A percentile compares a stretch with the other conserved stretches of the same genome.
Conservation (phyloP, 2,113 vertebrate species). For the Callorhinus ursinus region DNA sequence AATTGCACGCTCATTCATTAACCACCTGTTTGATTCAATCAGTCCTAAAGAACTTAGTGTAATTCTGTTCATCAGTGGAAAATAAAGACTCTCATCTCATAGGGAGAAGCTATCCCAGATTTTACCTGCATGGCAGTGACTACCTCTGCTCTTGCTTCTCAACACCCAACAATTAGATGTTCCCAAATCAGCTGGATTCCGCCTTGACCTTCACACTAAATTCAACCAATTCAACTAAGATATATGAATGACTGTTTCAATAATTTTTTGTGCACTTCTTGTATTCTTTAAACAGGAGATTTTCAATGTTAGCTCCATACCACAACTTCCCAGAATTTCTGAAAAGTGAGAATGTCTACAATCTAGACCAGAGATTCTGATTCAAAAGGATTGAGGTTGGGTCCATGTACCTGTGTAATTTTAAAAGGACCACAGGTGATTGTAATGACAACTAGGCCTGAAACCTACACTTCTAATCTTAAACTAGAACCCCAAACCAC, state of each 20-base stretch:
- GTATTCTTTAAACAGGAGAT: background rate
- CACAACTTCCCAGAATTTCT: background rate
- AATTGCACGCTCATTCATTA: background rate
- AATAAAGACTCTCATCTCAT: background rate
- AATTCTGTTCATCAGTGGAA: background rate
- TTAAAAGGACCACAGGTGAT: background rate
- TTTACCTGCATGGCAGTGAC: background rate
- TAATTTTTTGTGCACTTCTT: background rate
- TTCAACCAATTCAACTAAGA: background rate
- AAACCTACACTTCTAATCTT: background rate
- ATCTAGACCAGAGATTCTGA: background rate
- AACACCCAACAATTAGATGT: background rate
- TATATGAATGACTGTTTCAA: background rate
- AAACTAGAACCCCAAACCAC: background rate
- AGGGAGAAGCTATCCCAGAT: background rate
- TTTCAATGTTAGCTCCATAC: background rate
- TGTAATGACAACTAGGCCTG: background rate
- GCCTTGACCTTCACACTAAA: background rate
- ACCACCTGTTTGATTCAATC: background rate
- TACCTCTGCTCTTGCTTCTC: background rate
- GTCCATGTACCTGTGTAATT: background rate
- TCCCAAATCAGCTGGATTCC: background rate
- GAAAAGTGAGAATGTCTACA: background rate
- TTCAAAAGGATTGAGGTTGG: background rate
- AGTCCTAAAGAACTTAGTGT: background rate